These are phyloP conservation scores for Tylochromis polylepis DNA, from an alignment of 2,113 vertebrate genomes.

Conservation along the genomic window DNA sequence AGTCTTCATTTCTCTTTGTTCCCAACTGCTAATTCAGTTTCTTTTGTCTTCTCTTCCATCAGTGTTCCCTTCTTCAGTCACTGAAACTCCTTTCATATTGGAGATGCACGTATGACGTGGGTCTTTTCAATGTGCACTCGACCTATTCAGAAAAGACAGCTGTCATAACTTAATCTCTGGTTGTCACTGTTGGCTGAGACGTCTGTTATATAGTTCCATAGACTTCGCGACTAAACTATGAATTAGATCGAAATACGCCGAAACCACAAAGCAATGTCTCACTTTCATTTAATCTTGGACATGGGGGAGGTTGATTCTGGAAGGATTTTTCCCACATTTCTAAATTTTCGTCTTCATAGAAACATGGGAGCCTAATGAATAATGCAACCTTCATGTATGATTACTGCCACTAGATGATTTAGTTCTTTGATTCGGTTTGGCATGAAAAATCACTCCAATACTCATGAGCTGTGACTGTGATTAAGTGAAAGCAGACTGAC, in stretches of 20 bases:
- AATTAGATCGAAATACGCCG: neutral
- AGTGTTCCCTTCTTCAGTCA: neutral
- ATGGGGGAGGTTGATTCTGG: neutral
- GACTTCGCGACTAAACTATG: neutral
- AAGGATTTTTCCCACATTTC: neutral
- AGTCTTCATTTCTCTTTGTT: neutral
- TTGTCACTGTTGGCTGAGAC: neutral
- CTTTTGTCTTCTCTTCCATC: neutral
- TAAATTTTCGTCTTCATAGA: rapidly evolving
- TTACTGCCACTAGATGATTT: neutral
- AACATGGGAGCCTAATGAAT: neutral
- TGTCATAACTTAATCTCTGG: neutral
- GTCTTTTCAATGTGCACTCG: neutral
- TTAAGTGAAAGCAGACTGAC: neutral
- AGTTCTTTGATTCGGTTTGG: neutral
- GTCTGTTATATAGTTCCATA: neutral
- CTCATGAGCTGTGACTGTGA: neutral
- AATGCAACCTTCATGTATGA: neutral
- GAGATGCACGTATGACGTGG: neutral
- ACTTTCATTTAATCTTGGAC: neutral
- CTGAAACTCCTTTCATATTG: neutral
- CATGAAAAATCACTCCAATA: neutral
- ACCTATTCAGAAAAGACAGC: neutral
- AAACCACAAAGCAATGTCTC: neutral
- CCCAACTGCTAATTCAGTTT: neutral